Percentiles rank a stretch among this genome's conserved stretches.
Evolutionary conservation across 2,888 invertebrate species (phyloP).

Genomic region (Protonemura montana): DNA sequence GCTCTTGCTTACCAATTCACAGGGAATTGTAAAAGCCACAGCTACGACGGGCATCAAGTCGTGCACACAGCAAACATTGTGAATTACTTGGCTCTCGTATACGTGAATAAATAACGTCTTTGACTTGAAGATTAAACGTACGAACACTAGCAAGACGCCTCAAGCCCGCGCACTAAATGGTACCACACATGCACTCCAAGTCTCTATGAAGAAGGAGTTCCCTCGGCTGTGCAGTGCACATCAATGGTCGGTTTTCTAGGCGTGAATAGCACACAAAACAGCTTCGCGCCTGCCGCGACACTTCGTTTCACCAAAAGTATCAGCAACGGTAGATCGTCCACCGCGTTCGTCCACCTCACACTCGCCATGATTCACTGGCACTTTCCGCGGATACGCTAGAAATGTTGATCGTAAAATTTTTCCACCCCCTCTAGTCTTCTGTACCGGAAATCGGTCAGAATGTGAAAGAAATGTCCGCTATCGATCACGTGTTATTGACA

Average conservation of each 20-base stretch:
- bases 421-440: background rate
- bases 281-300: too few species aligned
- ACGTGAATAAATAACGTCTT: background rate
- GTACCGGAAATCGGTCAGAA: conserved; percentile 42
- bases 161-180: too few species aligned
- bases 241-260: too few species aligned
- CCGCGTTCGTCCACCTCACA: background rate
- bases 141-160: background rate
- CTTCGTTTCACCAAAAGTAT: too few species aligned
- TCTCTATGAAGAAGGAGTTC: too few species aligned
- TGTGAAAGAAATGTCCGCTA: conserved; percentile 41
- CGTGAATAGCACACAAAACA: too few species aligned
- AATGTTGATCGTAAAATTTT: conserved; percentile 39
- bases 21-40: background rate
- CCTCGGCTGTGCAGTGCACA: too few species aligned
- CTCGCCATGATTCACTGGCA: background rate
- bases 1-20: conserved; percentile 16
- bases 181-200: too few species aligned
- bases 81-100: background rate
- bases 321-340: too few species aligned
- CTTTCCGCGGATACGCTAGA: background rate
- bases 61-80: background rate
- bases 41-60: background rate
- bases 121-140: background rate
- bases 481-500: conserved; percentile 44